Evolutionary conservation across 2,797 vertebrate species (phyloP), one percentile per base, ranked within the genome.

Genomic region (Sebastes diaconus): DNA sequence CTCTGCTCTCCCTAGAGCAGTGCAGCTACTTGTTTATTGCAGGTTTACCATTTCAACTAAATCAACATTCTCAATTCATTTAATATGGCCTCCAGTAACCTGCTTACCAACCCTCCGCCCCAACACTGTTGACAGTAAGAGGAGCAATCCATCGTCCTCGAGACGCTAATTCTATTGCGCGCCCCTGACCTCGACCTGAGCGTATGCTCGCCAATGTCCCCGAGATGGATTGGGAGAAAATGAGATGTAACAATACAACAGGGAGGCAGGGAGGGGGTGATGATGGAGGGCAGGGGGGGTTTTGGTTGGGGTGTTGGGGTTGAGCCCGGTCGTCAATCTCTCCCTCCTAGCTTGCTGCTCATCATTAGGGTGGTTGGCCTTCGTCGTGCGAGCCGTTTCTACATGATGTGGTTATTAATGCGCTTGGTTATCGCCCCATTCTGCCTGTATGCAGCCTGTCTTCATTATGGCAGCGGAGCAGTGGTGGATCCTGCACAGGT

Each of bases 191-290:
- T 68, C 73, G 52, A 87, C 81, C 83, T 46, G 24, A 63, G 70
- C 68, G 75, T 84, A 79, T 78, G 87, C 87, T 87, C 88, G 78
- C 81, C 80, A 73, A 76, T 89, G 91, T 92, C 90, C 85, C 52
- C 4, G 61, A 85, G 90, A 94, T 88, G 79, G 84, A 92, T 91
- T 71, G 68, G 29, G 76, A 79, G 81, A 88, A 90, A 92, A 93
- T 90, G 84, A 90, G 89, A 90, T 86, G 84, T 82, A 88, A 81
- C 81, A 68, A 76, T 73, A 73, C 84, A 75, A 60, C 50, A 24
- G 76, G 29, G 84, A 75, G 68, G 39, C 3, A 8, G 72, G 55
- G 65, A 20, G 72, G 58, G 50, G 36, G 7, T 24, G 50, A 18
- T 11, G 34, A 71, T 39, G 72, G 52, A 67, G 54, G 60, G 64